Conservation (phyloP, 2,797 vertebrate species). For the Sebastes oblongus region DNA sequence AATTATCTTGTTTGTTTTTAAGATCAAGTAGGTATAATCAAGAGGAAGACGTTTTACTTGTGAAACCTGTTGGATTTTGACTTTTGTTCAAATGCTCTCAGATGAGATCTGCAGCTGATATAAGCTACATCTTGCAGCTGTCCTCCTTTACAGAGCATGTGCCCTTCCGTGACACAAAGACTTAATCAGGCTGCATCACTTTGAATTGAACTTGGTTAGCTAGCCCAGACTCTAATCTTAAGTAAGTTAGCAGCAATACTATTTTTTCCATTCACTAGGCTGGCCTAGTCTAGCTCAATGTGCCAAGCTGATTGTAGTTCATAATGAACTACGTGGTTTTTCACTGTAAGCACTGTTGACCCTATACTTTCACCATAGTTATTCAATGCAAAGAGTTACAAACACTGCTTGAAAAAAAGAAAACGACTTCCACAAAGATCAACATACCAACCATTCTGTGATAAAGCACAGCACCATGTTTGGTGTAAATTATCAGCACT, state of each 20-base stretch:
- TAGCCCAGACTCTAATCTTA: background rate
- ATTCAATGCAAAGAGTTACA: background rate
- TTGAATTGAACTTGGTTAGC: background rate
- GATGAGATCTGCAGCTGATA: background rate
- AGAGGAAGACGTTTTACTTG: background rate
- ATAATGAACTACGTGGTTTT: background rate
- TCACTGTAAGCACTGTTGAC: background rate
- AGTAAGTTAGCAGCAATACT: background rate
- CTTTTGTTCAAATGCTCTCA: background rate
- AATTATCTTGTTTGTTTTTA: background rate
- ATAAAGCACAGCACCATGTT: conserved; percentile 50
- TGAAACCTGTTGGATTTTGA: background rate
- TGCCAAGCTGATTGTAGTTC: background rate
- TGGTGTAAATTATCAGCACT: conserved; percentile 12
- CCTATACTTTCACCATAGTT: background rate
- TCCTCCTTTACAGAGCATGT: background rate
- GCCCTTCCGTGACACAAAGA: background rate
- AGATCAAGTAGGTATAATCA: background rate
- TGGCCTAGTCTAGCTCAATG: background rate
- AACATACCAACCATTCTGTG: background rate
- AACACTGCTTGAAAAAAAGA: background rate
- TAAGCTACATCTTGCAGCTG: background rate
- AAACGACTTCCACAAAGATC: background rate
- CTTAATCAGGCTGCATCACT: background rate
- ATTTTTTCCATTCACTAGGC: background rate